Base-by-base conservation (phyloP, 2,888 invertebrate genomes). In the Ametastegia equiseti region DNA sequence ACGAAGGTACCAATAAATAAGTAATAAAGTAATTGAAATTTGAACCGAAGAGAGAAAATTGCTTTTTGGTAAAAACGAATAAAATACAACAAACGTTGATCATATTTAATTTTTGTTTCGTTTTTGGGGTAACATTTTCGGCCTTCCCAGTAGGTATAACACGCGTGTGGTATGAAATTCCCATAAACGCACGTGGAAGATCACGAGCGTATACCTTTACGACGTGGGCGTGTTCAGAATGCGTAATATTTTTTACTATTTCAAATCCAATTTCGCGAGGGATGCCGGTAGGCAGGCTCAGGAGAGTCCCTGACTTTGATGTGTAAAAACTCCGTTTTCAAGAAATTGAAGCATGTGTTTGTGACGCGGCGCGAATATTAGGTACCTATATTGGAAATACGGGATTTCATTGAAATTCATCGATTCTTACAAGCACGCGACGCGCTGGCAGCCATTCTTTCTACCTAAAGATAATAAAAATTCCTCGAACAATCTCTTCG, bases 181-280 rank as follows among this genome's bases (percentile, higher is more conserved):
- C 30, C 60, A 60, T 60, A 60, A 6, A 30, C 30, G 60, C 27
- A 30, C 30, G 60, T 60, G 60, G 27, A 54, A 60, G 60, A 60
- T 60, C 60, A 60, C 60, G 60, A 60, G 60, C 13, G 30, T 30
- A 42, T 42, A 30, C 30, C 60, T 27, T 30, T 60, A 60, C 13
- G 60, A 30, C 60, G 5, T 60, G 13, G 30, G 60, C 60, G 60
- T 60, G 60, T 60, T 60, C 60, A 15, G 60, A 60, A 60, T 60
- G 13, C 60, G 60, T 60, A 60, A 60, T 42, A 42, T 60, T 60
- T 30, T 60, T 30, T 30, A 60, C 60, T 60, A 60, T 60, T 60
- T 60, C 60, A 60, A 60, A 60, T 60, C 60, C 60, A 60, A 60
- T 60, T 60, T 27, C 30, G 30, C 15, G 27, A 27, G n/a, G 60